Percentiles rank a stretch among this genome's conserved stretches.
Evolutionary conservation across 2,888 invertebrate genomes (phyloP).

Genomic region (Chorisops tibialis): DNA sequence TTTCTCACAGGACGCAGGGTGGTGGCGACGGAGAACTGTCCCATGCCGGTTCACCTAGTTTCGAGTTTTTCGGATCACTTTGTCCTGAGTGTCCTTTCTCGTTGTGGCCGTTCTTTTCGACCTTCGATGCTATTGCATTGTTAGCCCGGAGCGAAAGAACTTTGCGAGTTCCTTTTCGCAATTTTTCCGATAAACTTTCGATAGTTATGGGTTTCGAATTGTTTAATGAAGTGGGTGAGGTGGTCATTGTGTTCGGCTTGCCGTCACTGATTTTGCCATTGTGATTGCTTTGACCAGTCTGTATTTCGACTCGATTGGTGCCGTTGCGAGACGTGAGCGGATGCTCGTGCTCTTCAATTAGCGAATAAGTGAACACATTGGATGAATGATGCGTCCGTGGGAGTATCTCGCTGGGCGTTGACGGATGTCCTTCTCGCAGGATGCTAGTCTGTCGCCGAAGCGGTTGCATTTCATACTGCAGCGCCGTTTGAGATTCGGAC

Average conservation of each 20-base stretch:
- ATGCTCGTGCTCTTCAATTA: neutral
- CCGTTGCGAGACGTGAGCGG: neutral
- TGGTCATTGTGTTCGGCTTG: neutral
- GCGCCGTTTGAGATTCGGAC: neutral
- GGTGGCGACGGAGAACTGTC: slow-evolving; percentile 1
- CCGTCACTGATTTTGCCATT: neutral
- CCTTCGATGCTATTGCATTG: neutral
- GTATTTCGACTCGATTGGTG: neutral
- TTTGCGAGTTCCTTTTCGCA: slow-evolving; percentile 31
- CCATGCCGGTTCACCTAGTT: slow-evolving; percentile 3
- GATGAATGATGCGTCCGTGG: neutral
- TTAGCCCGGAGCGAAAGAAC: slow-evolving; percentile 22
- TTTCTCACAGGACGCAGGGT: slow-evolving; percentile 10
- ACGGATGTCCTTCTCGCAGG: neutral
- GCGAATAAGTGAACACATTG: neutral
- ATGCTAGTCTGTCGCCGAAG: neutral
- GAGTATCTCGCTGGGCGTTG: neutral
- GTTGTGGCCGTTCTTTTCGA: neutral
- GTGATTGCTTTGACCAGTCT: slow-evolving; percentile 1
- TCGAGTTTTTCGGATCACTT: neutral
- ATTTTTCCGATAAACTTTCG: slow-evolving; percentile 33
- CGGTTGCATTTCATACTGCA: neutral
- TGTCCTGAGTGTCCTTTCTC: neutral
- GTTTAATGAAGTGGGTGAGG: neutral
- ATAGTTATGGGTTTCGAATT: slow-evolving; percentile 17